phyloP scores from a whole-genome alignment of 1,140 invertebrate species.

The Homalodisca vitripennis region DNA sequence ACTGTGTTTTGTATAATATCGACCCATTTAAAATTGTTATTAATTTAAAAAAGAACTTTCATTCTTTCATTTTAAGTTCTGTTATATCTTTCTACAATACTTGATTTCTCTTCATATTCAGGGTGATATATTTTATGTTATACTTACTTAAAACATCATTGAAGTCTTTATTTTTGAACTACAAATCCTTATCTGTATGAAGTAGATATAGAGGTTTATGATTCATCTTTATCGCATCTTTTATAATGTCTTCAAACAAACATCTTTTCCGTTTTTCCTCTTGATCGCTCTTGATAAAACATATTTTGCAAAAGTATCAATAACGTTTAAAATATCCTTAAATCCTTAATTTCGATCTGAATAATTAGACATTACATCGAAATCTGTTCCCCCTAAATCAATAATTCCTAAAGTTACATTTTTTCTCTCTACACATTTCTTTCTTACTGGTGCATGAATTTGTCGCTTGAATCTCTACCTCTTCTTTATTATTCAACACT shows the following conservation, averaged over 20 bases:
- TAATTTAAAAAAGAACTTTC: not conserved
- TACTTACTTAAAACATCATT: too few species aligned
- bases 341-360: not conserved
- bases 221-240: too few species aligned
- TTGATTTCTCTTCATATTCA: not conserved
- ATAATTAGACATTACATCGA: not conserved
- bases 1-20: not conserved
- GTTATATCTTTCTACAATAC: too few species aligned
- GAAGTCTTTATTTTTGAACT: not conserved
- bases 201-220: not conserved
- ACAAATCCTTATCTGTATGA: not conserved
- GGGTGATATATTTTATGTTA: not conserved
- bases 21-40: not conserved
- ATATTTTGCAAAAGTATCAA: not conserved
- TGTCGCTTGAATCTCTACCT: too few species aligned
- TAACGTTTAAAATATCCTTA: not conserved
- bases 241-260: not conserved
- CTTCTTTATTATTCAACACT: too few species aligned
- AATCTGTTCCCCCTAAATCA: not conserved
- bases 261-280: not conserved
- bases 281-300: not conserved
- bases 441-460: too few species aligned
- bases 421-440: not conserved
- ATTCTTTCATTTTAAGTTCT: too few species aligned
- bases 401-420: not conserved